Conservation (phyloP, 2,113 vertebrate species). For the Sciurus niger region DNA sequence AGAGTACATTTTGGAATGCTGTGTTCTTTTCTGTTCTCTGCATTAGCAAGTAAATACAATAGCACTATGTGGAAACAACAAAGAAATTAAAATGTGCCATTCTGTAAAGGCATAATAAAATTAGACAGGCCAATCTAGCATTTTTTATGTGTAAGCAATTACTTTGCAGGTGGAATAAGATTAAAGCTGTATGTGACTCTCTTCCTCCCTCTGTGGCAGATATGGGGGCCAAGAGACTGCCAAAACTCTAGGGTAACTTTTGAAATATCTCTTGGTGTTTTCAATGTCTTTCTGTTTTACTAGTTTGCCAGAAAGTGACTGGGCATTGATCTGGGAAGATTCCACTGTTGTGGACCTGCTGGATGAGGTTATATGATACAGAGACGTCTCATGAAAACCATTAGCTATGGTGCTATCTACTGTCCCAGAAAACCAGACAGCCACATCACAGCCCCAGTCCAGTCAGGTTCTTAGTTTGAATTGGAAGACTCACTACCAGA, state of each 20-base stretch:
- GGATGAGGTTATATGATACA: not conserved
- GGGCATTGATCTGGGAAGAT: not conserved
- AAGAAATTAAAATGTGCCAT: conserved; percentile 79
- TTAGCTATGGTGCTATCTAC: not conserved
- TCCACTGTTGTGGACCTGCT: not conserved
- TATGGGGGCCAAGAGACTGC: conserved; percentile 6
- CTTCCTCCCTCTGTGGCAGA: not conserved
- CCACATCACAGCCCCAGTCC: not conserved
- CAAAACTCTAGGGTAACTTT: conserved; percentile 45
- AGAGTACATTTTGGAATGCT: conserved; percentile 81
- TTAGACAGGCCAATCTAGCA: conserved; percentile 57
- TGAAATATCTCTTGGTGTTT: not conserved
- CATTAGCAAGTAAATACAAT: conserved; percentile 84
- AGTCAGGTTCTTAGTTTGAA: not conserved
- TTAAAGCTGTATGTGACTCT: conserved; percentile 36
- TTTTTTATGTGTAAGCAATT: conserved; percentile 63
- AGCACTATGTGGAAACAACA: conserved; percentile 69
- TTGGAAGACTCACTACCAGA: not conserved
- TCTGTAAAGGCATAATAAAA: conserved; percentile 76
- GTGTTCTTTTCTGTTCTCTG: conserved; percentile 84
- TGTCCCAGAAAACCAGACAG: not conserved
- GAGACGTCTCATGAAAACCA: not conserved
- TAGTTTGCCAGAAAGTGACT: not conserved
- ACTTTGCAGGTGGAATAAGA: conserved; percentile 75
- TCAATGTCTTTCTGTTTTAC: not conserved